Base-by-base conservation (phyloP, 2,888 invertebrate genomes). In the Mythimna loreyi region DNA sequence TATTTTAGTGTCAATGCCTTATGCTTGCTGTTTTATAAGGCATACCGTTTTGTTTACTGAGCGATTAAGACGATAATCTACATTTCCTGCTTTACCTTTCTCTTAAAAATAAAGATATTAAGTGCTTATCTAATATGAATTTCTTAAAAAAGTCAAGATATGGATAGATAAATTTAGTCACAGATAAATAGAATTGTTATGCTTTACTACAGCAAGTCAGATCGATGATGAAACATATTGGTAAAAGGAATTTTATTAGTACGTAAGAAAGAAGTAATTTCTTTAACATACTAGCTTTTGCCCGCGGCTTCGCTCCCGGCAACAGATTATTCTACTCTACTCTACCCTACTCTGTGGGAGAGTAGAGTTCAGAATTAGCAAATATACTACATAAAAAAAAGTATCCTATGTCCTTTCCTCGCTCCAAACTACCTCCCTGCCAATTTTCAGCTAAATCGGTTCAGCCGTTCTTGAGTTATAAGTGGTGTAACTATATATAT, bases 1-100 rank as follows among this genome's bases (percentile, higher is more conserved):
- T 52, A n/a, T 28, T 43, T 60, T 11, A 62, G 16, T 67, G 67
- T 55, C 53, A 49, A 56, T 56, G 19, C 16, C 33, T 33, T 11
- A 33, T 47, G 25, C 13, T 23, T 3, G 8, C 25, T 11, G 52
- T 52, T n/a, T n/a, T 21, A 6, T 52, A 30, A 23, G 13, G 23
- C 30, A n/a, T 30, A 23, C 23, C 4, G 30, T 49, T 30, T 57
- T 58, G 23, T 58, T 40, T 5, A 49, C 3, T 19, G 9, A 23
- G 36, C 36, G 40, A 33, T 25, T n/a, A 11, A 45, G 9, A 53
- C 52, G 23, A 30, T 3, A 21, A 50, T 65, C 23, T 33, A 3
- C 28, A 25, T 25, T 19, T 66, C 3, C 8, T 13, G 16, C 16
- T 28, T 30, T 68, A 69, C 7, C 49, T 69, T 47, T 36, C n/a